Evolutionary conservation across 30 jellyfish, hydroid and myxozoan genomes (phyloP).

Genomic region (Cassiopea xamachana): DNA sequence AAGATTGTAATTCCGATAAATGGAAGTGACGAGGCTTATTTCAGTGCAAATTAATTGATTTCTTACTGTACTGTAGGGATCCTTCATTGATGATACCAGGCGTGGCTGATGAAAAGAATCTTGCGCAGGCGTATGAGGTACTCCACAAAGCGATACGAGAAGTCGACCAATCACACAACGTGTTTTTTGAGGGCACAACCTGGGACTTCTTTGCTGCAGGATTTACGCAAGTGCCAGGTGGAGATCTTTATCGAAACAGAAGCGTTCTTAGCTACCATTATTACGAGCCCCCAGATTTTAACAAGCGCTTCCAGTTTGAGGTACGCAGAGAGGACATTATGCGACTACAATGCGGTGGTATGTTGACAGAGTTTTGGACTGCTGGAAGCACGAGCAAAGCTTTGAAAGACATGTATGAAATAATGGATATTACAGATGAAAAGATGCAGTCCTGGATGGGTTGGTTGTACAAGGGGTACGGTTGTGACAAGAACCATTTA

Average conservation of each 20-base stretch:
- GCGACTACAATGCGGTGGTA: slow-evolving; percentile 95
- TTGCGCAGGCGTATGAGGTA: slow-evolving; percentile 95
- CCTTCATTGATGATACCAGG: slow-evolving; percentile 91
- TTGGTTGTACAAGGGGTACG: slow-evolving; percentile 95
- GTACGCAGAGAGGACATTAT: slow-evolving; percentile 85
- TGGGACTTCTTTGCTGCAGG: slow-evolving; percentile 97
- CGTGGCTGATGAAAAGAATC: slow-evolving; percentile 85
- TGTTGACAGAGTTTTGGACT: slow-evolving; percentile 84
- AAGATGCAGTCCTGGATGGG: slow-evolving; percentile 98
- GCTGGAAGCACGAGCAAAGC: slow-evolving; percentile 79
- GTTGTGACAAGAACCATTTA: slow-evolving; percentile 69
- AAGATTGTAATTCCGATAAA: no score
- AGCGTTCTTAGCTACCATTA: slow-evolving; percentile 97
- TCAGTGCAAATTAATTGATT: background rate
- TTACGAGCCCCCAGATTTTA: slow-evolving; percentile 98
- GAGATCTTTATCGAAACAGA: slow-evolving; percentile 74
- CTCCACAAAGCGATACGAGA: slow-evolving; percentile 94
- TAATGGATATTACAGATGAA: slow-evolving; percentile 79
- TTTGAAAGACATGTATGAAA: slow-evolving; percentile 75
- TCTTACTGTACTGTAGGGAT: slow-evolving; percentile 51
- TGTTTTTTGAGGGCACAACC: slow-evolving; percentile 79
- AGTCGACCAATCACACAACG: slow-evolving; percentile 81
- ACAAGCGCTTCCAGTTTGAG: slow-evolving; percentile 80
- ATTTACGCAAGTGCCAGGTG: slow-evolving; percentile 95
- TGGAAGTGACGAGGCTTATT: no score